Conservation (phyloP, 2,888 invertebrate genomes). For the Kuschelorhynchus macadamiae region DNA sequence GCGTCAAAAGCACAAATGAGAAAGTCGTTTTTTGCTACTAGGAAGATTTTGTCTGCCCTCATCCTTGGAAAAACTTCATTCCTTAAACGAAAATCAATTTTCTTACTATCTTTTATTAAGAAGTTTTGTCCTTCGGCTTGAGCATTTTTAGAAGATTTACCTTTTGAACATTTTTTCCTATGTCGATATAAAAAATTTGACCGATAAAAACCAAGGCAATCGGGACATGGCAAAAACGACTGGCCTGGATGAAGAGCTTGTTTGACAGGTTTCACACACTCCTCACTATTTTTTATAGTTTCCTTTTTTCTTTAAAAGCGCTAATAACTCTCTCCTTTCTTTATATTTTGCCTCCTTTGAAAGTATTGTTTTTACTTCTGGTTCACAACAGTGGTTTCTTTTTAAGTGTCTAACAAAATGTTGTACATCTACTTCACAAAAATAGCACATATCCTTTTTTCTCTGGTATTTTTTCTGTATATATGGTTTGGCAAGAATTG, state of each 20-base stretch:
- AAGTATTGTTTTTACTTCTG: not conserved
- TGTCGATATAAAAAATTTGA: not conserved
- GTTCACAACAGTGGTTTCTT: not conserved
- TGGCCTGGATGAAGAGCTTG: not conserved
- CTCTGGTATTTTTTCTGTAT: not conserved
- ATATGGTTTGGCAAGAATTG: not conserved
- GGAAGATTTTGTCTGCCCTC: slow-evolving; percentile 37
- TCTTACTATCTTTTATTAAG: not conserved
- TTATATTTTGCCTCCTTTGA: not conserved
- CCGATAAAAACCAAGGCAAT: not conserved
- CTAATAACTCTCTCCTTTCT: not conserved
- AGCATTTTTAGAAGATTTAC: slow-evolving; percentile 3
- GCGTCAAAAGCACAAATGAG: slow-evolving; percentile 50
- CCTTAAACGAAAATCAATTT: slow-evolving; percentile 16
- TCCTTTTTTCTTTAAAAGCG: not conserved
- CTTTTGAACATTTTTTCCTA: not conserved
- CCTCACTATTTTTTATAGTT: not conserved
- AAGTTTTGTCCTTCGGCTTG: slow-evolving; percentile 17
- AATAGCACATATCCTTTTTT: not conserved
- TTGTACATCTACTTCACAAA: not conserved
- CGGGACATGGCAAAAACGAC: not conserved
- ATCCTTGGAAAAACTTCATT: slow-evolving; percentile 38
- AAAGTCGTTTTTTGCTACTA: slow-evolving; percentile 28
- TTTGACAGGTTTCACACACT: not conserved
- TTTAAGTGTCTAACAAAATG: not conserved